Evolutionary conservation across 2,113 vertebrate species (phyloP).

Genomic region (Aphelocoma coerulescens): DNA sequence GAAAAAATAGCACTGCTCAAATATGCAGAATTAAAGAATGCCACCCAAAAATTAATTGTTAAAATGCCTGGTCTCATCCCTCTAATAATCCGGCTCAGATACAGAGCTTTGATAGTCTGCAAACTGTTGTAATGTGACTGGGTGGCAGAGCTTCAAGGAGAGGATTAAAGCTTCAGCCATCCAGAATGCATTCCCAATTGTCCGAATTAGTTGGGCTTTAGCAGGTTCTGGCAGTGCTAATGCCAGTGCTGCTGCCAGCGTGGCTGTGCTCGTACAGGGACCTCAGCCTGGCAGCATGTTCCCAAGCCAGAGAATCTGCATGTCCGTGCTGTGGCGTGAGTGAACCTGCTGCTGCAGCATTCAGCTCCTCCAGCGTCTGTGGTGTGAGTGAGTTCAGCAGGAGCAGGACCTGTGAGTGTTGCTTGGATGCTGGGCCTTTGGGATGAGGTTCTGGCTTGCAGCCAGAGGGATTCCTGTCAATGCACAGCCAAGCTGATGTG

Average conservation of each 20-base stretch:
- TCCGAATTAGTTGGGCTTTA: not conserved
- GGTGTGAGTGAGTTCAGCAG: not conserved
- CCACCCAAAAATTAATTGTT: not conserved
- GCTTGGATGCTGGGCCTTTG: rapidly evolving
- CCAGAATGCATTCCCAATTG: not conserved
- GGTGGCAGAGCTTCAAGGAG: not conserved
- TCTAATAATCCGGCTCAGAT: not conserved
- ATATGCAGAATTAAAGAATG: not conserved
- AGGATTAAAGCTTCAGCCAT: not conserved
- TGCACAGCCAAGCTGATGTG: not conserved
- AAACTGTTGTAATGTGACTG: not conserved
- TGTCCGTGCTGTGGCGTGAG: rapidly evolving
- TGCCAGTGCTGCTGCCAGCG: not conserved
- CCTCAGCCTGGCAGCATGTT: not conserved
- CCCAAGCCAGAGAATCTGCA: not conserved
- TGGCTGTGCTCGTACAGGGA: not conserved
- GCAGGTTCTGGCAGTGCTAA: not conserved
- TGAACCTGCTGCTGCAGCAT: not conserved
- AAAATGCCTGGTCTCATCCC: not conserved
- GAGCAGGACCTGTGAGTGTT: rapidly evolving
- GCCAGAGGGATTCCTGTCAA: not conserved
- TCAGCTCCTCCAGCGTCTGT: not conserved
- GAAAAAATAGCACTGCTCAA: not conserved
- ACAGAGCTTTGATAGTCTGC: not conserved
- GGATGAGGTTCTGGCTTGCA: not conserved